phyloP scores from a whole-genome alignment of 1,140 invertebrate species.

The Physella acuta region DNA sequence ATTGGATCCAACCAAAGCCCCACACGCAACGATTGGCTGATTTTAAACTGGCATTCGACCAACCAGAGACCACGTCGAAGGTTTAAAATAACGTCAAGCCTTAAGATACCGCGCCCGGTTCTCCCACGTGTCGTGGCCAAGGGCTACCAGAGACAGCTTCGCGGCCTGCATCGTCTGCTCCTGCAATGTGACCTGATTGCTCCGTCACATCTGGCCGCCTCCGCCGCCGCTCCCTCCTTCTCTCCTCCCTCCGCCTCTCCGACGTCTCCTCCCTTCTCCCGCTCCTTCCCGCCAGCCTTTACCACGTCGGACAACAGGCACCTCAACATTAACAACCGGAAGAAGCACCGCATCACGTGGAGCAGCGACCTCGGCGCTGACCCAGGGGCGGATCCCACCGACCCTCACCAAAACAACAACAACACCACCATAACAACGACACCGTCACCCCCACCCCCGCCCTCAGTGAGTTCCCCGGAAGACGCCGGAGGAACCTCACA shows the following conservation, averaged over 20 bases:
- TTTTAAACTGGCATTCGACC: not conserved
- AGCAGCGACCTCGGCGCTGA: conserved; percentile 2
- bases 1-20: too few species aligned
- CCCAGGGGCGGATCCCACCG: not conserved
- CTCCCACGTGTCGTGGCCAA: conserved; percentile 5
- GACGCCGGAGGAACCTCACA: conserved; percentile 10
- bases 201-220: conserved; percentile 13
- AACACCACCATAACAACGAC: conserved; percentile 12
- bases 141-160: conserved; percentile 15
- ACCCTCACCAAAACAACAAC: conserved; percentile 12
- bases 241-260: conserved; percentile 8
- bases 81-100: not conserved
- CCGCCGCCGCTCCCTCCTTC: conserved; percentile 14
- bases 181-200: conserved; percentile 27
- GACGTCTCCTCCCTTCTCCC: conserved; percentile 4
- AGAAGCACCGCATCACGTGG: conserved; percentile 16
- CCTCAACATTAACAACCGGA: conserved; percentile 14
- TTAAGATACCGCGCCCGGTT: conserved; percentile 19
- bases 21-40: too few species aligned
- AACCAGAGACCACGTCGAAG: not conserved
- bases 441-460: conserved; percentile 7
- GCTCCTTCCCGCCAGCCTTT: not conserved
- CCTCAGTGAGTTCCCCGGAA: not conserved
- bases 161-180: conserved; percentile 19
- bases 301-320: not conserved